These are phyloP conservation scores for Andrena marginata DNA, from an alignment of 2,888 invertebrate species.

Conservation along the genomic window DNA sequence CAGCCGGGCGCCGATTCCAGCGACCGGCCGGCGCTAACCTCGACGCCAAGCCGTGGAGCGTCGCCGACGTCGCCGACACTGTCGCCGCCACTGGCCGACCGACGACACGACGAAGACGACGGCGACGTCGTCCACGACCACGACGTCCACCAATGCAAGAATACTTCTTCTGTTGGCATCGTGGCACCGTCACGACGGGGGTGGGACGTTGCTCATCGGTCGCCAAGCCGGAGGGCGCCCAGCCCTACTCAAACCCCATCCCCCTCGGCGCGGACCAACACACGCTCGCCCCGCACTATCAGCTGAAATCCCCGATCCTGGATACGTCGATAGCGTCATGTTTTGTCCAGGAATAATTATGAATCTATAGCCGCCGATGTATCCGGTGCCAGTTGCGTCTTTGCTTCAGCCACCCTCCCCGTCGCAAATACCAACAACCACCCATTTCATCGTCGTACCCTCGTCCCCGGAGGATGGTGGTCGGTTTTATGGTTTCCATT, in stretches of 20 bases:
- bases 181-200: conserved; percentile 68
- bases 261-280: conserved; percentile 48
- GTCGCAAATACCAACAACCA: conserved; percentile 9
- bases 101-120: conserved; percentile 60
- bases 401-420: not conserved
- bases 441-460: conserved; percentile 15
- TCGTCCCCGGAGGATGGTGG: conserved; percentile 17
- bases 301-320: conserved; percentile 53
- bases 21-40: conserved; percentile 76
- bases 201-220: conserved; percentile 68
- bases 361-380: not conserved
- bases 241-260: conserved; percentile 37
- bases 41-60: conserved; percentile 75
- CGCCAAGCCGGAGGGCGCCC: conserved; percentile 75
- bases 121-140: conserved; percentile 53
- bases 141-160: conserved; percentile 73
- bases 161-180: conserved; percentile 76
- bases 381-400: conserved; percentile 24
- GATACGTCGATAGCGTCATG: conserved; percentile 50
- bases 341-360: conserved; percentile 53
- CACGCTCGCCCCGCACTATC: conserved; percentile 48
- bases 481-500: conserved; percentile 36
- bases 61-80: conserved; percentile 67
- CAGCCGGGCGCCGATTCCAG: conserved; percentile 75
- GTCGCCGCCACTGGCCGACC: conserved; percentile 63